phyloP scores from a whole-genome alignment of 2,888 invertebrate genomes.

The Tortricodes alternella region DNA sequence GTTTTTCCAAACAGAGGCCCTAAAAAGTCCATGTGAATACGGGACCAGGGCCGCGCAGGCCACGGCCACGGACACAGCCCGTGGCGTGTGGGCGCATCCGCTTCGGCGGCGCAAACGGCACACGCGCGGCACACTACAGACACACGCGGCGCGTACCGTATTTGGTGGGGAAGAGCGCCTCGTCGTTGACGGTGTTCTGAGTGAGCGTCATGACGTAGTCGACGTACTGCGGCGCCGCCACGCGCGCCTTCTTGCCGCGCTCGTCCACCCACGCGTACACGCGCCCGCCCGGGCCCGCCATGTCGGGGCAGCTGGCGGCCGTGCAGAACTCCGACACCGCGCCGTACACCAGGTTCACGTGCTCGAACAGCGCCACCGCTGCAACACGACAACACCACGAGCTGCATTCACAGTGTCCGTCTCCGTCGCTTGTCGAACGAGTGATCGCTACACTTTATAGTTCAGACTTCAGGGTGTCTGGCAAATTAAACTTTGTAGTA shows the following conservation, averaged over 20 bases:
- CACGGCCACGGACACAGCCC: too few relatives aligned
- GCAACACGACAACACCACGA: conserved; percentile 53
- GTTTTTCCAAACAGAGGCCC: too few relatives aligned
- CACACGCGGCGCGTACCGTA: conserved; percentile 94
- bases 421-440: too few relatives aligned
- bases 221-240: conserved; percentile 98
- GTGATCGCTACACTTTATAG: too few relatives aligned
- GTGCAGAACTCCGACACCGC: conserved; percentile 99
- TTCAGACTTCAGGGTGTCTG: too few relatives aligned
- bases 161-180: conserved; percentile 98
- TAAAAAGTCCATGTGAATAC: too few relatives aligned
- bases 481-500: too few relatives aligned
- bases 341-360: conserved; percentile 99
- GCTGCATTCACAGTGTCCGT: background rate
- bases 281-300: conserved; percentile 98
- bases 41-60: too few relatives aligned
- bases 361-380: conserved; percentile 99
- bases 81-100: too few relatives aligned
- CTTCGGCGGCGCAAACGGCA: too few relatives aligned
- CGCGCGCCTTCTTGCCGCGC: conserved; percentile 98
- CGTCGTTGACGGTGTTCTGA: conserved; percentile 98
- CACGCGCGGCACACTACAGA: too few relatives aligned
- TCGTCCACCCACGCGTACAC: conserved; percentile 99
- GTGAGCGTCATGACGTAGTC: conserved; percentile 99
- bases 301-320: conserved; percentile 96